Conservation (phyloP, 2,888 invertebrate genomes). For the Subacronicta megacephala region DNA sequence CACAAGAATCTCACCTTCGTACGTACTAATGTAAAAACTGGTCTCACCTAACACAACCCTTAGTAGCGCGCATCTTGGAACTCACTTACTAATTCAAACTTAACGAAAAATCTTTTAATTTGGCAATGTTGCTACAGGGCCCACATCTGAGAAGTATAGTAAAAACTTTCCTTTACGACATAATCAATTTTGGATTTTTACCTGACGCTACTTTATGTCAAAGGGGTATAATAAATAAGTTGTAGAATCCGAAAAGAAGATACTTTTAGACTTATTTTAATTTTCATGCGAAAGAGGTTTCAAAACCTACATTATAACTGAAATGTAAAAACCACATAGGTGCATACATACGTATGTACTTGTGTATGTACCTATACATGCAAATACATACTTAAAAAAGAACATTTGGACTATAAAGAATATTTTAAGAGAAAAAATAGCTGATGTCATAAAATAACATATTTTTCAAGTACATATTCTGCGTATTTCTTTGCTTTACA, state of each 20-base stretch:
- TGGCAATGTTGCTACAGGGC: constrained; percentile 64
- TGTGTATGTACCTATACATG: no score
- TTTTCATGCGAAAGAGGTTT: no score
- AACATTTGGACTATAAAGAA: no score
- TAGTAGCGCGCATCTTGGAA: constrained; percentile 39
- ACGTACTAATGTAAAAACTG: not conserved
- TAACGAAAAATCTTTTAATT: constrained; percentile 75
- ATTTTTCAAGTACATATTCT: constrained; percentile 18
- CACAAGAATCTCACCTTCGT: constrained; percentile 20
- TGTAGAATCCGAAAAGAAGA: no score
- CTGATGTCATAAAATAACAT: constrained; percentile 29
- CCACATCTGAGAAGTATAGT: constrained; percentile 36
- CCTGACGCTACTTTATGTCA: constrained; percentile 41
- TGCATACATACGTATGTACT: no score
- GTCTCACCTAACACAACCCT: not conserved
- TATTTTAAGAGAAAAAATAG: no score
- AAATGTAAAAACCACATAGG: no score
- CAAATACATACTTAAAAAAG: no score
- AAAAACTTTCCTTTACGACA: constrained; percentile 53
- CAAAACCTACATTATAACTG: no score
- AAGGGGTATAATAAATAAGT: constrained; percentile 48
- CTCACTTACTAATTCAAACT: constrained; percentile 67
- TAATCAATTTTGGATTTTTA: constrained; percentile 56
- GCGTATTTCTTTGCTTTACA: constrained; percentile 43
- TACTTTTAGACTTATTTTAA: no score